Base-by-base conservation (phyloP, 2,888 invertebrate species). In the Cheilosia soror region DNA sequence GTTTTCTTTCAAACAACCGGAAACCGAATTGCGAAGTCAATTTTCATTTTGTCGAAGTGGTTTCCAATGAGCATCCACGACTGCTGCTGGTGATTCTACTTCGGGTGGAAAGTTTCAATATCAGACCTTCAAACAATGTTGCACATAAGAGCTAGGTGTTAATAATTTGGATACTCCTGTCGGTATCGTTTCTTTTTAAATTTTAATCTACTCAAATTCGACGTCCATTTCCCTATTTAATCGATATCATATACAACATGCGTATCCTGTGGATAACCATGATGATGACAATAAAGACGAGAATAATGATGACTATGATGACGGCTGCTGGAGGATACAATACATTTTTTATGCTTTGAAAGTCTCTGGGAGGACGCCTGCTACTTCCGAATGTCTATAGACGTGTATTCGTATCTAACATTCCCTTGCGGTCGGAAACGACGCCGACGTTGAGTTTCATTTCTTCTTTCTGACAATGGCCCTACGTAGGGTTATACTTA, bases 161-260 rank as follows among this genome's bases (percentile, higher is more conserved):
- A 77, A 77, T 77, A 60, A 82, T 66, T 71, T 66, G 71, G 58
- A 71, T 53, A 71, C 77, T 58, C 65, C 47, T 40, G n/a, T 49
- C 68, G 60, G 42, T 31, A 51, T 62, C 9, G 13, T 6, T 49
- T 9, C 13, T 25, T 2, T 20, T 44, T 20, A 27, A 55, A 31
- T 47, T 51, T 9, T 11, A 60, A 77, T 55, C 15, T 62, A 44
- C 40, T 68, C 5, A 55, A 53, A 47, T 66, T 55, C 27, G 9
- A 66, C 47, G 60, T 73, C n/a, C 20, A 69, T 68, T 63, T 63
- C 20, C 42, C 49, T 65, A 57, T 78, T 68, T 69, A 76, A 81
- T 76, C 76, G 81, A 81, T 69, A 20, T 20, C 20, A 20, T 20
- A 55, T 11, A 25, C 37, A 33, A 11, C 63, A 71, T 71, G 51